Percentiles rank a stretch among this genome's conserved stretches.
Evolutionary conservation across 2,797 vertebrate species (phyloP).

Genomic region (Sebastes trivittatus): DNA sequence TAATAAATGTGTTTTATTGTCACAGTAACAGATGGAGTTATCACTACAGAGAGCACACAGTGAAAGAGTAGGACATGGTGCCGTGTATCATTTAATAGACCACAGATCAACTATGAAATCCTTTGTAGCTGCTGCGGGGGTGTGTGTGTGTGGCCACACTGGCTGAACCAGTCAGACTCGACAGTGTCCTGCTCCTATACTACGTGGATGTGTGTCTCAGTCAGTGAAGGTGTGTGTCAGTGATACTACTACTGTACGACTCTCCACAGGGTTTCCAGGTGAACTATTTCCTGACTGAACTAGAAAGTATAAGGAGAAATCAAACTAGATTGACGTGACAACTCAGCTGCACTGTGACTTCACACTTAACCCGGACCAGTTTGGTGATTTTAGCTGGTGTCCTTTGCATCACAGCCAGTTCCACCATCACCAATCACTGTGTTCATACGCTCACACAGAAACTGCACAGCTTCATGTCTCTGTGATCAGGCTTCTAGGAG

Average conservation of each 20-base stretch:
- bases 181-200: neutral
- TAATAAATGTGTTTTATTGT: neutral
- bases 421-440: neutral
- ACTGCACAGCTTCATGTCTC: neutral
- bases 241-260: neutral
- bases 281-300: neutral
- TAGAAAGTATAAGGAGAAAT: neutral
- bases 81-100: neutral
- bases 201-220: neutral
- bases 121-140: slow-evolving; percentile 5
- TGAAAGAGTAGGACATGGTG: neutral
- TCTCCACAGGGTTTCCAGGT: neutral
- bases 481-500: neutral
- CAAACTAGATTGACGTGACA: neutral
- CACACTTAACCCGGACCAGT: neutral
- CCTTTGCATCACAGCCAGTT: neutral
- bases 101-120: neutral
- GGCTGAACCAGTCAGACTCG: slow-evolving; percentile 61
- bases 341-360: neutral
- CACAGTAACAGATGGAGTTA: neutral
- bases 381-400: neutral
- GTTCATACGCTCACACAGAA: neutral
- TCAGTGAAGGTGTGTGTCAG: neutral
- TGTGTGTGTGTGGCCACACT: slow-evolving; percentile 33
- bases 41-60: neutral